A percentile compares a stretch with the other conserved stretches of the same genome.
These are phyloP conservation scores for Tromatobia lineatoria DNA, from an alignment of 2,888 invertebrate species.

Conservation along the genomic window DNA sequence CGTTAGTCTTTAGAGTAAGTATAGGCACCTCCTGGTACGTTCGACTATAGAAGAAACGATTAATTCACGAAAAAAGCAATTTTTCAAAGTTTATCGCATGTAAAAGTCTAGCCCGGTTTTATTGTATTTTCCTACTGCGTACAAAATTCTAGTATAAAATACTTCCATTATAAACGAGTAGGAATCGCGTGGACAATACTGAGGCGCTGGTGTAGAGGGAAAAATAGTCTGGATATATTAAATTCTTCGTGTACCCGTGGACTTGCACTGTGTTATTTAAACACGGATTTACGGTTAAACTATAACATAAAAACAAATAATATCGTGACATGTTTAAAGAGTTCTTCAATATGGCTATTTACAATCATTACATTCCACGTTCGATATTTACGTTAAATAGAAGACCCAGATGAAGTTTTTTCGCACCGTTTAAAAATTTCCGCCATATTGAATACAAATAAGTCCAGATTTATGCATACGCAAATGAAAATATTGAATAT, in stretches of 20 bases:
- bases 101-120: constrained; percentile 18
- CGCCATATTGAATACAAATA: background rate
- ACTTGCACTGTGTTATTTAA: background rate
- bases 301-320: constrained; percentile 30
- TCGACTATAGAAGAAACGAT: constrained; percentile 26
- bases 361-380: constrained; percentile 45
- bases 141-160: constrained; percentile 51
- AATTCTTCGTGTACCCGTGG: constrained; percentile 2
- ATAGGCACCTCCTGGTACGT: constrained; percentile 63
- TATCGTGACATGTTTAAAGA: constrained; percentile 15
- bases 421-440: background rate
- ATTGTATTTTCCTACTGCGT: constrained; percentile 22
- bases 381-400: constrained; percentile 11
- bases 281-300: background rate
- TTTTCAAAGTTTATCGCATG: constrained; percentile 7
- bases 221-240: constrained; percentile 15
- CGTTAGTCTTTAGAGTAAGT: constrained; percentile 50
- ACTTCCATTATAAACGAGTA: constrained; percentile 35
- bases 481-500: too few relatives aligned
- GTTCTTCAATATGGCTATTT: constrained; percentile 43
- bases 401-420: background rate
- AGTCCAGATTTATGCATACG: too few relatives aligned
- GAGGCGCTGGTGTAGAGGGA: background rate
- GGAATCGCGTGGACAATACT: constrained; percentile 25
- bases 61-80: constrained; percentile 41